Evolutionary conservation across 1,140 invertebrate genomes (phyloP).

Genomic region (Drosophila leontia): DNA sequence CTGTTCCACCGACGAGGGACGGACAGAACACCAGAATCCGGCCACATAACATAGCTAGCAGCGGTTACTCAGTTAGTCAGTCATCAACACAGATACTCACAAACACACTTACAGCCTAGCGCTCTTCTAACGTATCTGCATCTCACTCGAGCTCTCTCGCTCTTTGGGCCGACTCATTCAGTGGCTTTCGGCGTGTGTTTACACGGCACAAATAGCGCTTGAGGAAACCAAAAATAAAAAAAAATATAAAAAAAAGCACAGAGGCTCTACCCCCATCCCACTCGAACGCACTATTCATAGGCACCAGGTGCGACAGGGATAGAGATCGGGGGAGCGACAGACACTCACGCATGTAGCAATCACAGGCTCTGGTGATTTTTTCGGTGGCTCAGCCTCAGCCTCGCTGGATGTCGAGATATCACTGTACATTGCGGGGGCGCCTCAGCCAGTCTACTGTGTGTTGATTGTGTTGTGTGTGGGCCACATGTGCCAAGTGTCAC

Average conservation of each 20-base stretch:
- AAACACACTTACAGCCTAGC: constrained; percentile 24
- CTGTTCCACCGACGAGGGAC: constrained; percentile 69
- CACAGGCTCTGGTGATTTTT: constrained; percentile 64
- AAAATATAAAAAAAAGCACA: constrained; percentile 3
- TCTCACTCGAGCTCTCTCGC: constrained; percentile 39
- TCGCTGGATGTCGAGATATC: constrained; percentile 50
- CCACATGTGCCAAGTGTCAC: constrained; percentile 77
- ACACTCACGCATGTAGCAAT: constrained; percentile 42
- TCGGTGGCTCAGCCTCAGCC: constrained; percentile 41
- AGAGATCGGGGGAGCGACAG: constrained; percentile 8
- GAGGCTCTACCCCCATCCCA: constrained; percentile 16
- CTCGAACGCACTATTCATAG: constrained; percentile 15
- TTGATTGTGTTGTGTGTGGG: constrained; percentile 73
- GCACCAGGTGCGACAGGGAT: constrained; percentile 14
- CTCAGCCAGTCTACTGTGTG: constrained; percentile 15
- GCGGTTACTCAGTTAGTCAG: constrained; percentile 77
- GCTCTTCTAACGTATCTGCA: constrained; percentile 58
- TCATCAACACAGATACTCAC: constrained; percentile 66
- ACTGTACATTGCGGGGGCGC: constrained; percentile 63
- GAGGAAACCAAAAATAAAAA: constrained; percentile 57
- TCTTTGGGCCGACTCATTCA: constrained; percentile 34
- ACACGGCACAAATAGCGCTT: constrained; percentile 38
- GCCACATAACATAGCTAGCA: constrained; percentile 62
- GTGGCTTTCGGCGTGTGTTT: constrained; percentile 36
- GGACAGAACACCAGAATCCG: constrained; percentile 68